Base-by-base conservation (phyloP, 2,888 invertebrate species). In the Beris morrisii region DNA sequence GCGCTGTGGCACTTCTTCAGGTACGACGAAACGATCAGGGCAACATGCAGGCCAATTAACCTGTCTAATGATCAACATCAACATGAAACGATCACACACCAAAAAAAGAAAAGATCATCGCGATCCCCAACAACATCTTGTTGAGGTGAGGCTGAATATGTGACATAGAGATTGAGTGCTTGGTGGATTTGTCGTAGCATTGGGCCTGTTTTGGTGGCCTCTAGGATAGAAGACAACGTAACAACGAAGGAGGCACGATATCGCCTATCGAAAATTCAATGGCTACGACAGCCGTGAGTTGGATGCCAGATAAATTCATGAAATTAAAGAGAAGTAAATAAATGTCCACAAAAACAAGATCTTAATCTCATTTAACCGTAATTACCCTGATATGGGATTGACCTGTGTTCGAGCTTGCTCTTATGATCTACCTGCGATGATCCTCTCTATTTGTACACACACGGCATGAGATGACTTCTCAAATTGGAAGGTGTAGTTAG, bases 381-480 rank as follows among this genome's bases (percentile, higher is more conserved):
- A 79, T 79, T 79, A 79, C 80, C 79, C 78, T 79, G 79, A 79
- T 79, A 79, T 79, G 78, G 80, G 79, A 76, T 79, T 77, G 75
- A 77, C 77, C 78, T 79, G 78, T 78, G 77, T 77, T 77, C 15
- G 15, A 5, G 15, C 12, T 61, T 50, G 50, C 50, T 38, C 50
- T 15, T 38, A 61, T 4, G 22, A 38, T 50, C 38, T 61, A 52
- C 61, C 61, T 61, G 61, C n/a, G 45, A 61, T 61, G 52, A 22
- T 22, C 22, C 22, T 22, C 22, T 22, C 52, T 50, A 61, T 61
- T 61, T 61, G 61, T 52, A 61, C 61, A 52, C 61, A 50, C 15
- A 50, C 44, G 54, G 50, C 53, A 54, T 15, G 15, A 46, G 59
- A 61, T 52, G 61, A 48, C 48, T 61, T 58, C 38, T 22, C 38